Evolutionary conservation across 2,888 invertebrate species (phyloP).

Genomic region (Camponotus fellah): DNA sequence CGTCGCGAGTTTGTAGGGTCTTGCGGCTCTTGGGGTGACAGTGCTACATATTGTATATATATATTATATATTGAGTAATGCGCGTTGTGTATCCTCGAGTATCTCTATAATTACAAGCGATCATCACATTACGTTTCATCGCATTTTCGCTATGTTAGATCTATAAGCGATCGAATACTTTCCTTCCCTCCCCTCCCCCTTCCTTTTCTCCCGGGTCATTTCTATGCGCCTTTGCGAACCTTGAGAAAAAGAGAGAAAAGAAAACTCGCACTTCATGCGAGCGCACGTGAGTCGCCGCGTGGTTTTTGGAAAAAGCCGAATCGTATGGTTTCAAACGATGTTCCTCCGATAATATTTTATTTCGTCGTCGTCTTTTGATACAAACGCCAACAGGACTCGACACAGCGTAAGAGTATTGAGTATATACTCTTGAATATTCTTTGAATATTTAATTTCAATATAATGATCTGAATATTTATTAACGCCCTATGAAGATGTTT

Average conservation of each 20-base stretch:
- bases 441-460: constrained; percentile 1
- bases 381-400: background rate
- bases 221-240: constrained; percentile 77
- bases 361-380: background rate
- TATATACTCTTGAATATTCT: background rate
- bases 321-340: constrained; percentile 13
- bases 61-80: constrained; percentile 78
- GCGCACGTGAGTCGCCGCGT: constrained; percentile 64
- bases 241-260: background rate
- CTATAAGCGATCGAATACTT: constrained; percentile 64
- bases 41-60: constrained; percentile 83
- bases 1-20: constrained; percentile 65
- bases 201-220: constrained; percentile 71
- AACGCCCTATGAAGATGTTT: background rate
- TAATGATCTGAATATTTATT: background rate
- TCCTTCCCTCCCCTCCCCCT: background rate
- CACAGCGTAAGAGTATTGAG: background rate
- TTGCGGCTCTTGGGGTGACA: constrained; percentile 78
- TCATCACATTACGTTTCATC: constrained; percentile 67
- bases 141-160: constrained; percentile 65
- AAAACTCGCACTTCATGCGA: constrained; percentile 34
- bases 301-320: constrained; percentile 53
- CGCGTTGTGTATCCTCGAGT: constrained; percentile 16
- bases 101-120: constrained; percentile 76
- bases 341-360: constrained; percentile 29